Evolutionary conservation across 2,797 vertebrate genomes (phyloP).

Genomic region (Danio albolineatus): DNA sequence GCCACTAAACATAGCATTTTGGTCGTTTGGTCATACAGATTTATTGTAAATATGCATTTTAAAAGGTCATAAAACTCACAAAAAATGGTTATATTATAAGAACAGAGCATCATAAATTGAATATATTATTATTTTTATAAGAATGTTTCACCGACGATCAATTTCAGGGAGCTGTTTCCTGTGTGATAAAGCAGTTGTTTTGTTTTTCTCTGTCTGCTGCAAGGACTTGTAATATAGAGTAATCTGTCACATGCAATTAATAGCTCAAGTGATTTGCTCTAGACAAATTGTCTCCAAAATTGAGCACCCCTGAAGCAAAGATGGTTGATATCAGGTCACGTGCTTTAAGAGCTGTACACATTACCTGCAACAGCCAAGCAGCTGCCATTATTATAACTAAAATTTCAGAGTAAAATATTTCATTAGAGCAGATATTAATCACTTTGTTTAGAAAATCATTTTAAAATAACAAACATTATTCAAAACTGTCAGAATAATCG

Average conservation of each 20-base stretch:
- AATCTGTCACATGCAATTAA: slow-evolving; percentile 15
- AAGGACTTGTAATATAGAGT: background rate
- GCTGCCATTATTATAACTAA: background rate
- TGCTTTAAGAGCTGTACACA: background rate
- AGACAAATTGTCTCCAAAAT: background rate
- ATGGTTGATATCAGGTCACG: background rate
- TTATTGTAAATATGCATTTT: no score
- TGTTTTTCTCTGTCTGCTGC: slow-evolving; percentile 7
- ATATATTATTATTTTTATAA: no score
- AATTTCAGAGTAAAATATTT: background rate
- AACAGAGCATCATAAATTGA: no score
- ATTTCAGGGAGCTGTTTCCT: background rate
- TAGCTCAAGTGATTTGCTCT: background rate
- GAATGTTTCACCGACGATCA: background rate
- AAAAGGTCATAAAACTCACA: no score
- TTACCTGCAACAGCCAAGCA: background rate
- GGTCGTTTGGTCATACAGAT: no score
- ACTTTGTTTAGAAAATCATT: background rate
- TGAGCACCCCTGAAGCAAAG: background rate
- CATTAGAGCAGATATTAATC: background rate
- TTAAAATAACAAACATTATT: background rate
- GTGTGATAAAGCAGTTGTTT: background rate
- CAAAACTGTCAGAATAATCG: no score
- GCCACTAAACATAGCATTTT: no score
- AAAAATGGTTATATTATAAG: slow-evolving; percentile 7